Evolutionary conservation across 2,113 vertebrate species (phyloP).

Genomic region (Myodes glareolus): DNA sequence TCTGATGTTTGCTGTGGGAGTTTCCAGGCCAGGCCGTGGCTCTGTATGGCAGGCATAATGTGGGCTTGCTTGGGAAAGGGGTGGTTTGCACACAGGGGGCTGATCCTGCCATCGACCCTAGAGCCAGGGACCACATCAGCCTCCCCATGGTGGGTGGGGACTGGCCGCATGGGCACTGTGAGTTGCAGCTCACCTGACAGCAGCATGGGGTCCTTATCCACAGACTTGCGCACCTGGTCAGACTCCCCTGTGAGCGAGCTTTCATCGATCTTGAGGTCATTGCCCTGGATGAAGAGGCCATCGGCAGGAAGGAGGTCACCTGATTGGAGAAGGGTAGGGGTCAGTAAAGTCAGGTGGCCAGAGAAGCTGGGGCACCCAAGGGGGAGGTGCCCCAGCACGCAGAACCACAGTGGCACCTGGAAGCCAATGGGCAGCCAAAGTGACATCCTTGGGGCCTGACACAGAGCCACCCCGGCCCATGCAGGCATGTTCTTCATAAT

Average conservation of each 20-base stretch:
- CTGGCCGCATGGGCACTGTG: rapidly evolving
- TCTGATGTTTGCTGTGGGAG: rapidly evolving
- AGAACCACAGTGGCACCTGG: neutral
- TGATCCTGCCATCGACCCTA: neutral
- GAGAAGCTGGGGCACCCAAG: neutral
- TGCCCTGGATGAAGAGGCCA: constrained; percentile 97
- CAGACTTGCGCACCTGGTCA: constrained; percentile 96
- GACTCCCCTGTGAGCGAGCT: constrained; percentile 99
- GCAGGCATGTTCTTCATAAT: neutral
- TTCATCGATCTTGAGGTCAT: constrained; percentile 98
- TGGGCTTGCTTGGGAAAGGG: neutral
- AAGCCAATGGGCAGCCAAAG: neutral
- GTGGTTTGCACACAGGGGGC: neutral
- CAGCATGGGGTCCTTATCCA: constrained; percentile 98
- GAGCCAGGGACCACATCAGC: neutral
- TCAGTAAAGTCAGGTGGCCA: neutral
- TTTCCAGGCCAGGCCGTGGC: neutral
- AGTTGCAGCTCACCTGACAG: constrained; percentile 92
- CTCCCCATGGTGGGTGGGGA: neutral
- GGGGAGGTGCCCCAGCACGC: neutral
- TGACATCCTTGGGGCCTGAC: neutral
- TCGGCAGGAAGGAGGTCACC: constrained; percentile 97
- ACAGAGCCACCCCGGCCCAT: neutral
- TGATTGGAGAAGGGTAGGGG: constrained; percentile 71
- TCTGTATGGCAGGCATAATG: neutral